Conservation (phyloP, 2,113 vertebrate genomes). For the Rallus limicola region DNA sequence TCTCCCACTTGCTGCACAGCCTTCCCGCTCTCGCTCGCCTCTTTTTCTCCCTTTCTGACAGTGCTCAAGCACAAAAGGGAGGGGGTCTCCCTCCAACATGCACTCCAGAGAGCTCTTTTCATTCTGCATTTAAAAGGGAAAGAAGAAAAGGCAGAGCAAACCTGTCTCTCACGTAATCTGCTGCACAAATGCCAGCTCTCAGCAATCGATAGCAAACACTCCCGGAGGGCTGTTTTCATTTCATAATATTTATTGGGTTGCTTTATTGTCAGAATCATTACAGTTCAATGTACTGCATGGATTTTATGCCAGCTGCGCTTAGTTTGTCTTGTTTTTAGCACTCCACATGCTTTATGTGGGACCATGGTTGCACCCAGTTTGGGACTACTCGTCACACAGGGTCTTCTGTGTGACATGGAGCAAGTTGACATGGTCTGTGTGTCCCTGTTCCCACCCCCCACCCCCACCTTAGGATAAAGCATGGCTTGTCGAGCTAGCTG, state of each 20-base stretch:
- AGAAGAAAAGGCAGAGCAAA: slow-evolving; percentile 45
- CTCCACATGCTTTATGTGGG: neutral
- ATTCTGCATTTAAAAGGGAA: slow-evolving; percentile 33
- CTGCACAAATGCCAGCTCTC: slow-evolving; percentile 59
- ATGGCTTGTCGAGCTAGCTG: accelerated
- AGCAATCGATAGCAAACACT: slow-evolving; percentile 60
- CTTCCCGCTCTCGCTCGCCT: accelerated
- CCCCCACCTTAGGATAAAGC: neutral
- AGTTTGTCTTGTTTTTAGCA: slow-evolving; percentile 68
- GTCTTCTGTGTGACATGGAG: neutral
- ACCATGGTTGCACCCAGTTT: neutral
- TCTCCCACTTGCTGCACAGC: neutral
- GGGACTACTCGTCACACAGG: neutral
- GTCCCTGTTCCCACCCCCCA: neutral
- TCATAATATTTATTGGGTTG: slow-evolving; percentile 76
- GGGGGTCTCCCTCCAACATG: neutral
- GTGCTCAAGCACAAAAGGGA: neutral
- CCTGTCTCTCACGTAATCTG: slow-evolving; percentile 10
- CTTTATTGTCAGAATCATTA: slow-evolving; percentile 78
- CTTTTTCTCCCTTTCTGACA: neutral
- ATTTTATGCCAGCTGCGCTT: slow-evolving; percentile 72
- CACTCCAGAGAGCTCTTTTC: slow-evolving; percentile 41
- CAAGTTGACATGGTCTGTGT: neutral
- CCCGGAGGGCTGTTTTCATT: slow-evolving; percentile 75
- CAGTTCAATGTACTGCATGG: slow-evolving; percentile 74